Base-by-base conservation (phyloP, 35 echinoderm and acorn worm genomes). In the Eucidaris tribuloides region DNA sequence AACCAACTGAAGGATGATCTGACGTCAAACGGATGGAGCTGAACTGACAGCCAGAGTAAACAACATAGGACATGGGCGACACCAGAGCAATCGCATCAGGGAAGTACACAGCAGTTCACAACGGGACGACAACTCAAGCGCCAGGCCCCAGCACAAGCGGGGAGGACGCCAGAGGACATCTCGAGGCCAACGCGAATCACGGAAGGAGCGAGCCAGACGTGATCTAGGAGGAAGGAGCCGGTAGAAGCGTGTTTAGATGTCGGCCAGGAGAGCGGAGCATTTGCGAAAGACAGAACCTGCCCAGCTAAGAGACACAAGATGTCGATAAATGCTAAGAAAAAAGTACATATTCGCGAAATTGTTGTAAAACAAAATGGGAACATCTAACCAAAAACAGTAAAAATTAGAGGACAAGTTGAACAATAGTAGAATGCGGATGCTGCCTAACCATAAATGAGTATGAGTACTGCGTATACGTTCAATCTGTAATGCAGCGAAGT, bases 301-400 rank as follows among this genome's bases (percentile, higher is more conserved):
- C 90, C 90, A 82, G 84, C 84, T 24, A n/a, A 65, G 43, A 42
- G 61, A 62, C 42, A 79, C 77, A 43, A 83, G 58, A 20, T 93
- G 85, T 58, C n/a, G 37, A 66, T 23, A 88, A 83, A 45, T 93
- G 91, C 82, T 46, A n/a, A 76, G 9, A 48, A 36, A 3, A 3
- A 3, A 7, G 80, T 80, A 79, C 68, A 93, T 58, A n/a, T 93
- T 89, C 65, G 68, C 79, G 32, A 42, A 39, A 2, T 84, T 54
- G 32, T 93, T 85, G 43, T 88, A 93, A 45, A 84, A 50, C 4
- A 82, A 77, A 68, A 46, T 23, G 4, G 46, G 2, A n/a, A 45
- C 4, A 7, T 0, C 4, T 52, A 40, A 72, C 0, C 5, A 42
- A 15, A 0, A n/a, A n/a, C n/a, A n/a, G n/a, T n/a, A n/a, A n/a